phyloP scores from a whole-genome alignment of 2,113 vertebrate species.

The Gasterosteus nipponicus region DNA sequence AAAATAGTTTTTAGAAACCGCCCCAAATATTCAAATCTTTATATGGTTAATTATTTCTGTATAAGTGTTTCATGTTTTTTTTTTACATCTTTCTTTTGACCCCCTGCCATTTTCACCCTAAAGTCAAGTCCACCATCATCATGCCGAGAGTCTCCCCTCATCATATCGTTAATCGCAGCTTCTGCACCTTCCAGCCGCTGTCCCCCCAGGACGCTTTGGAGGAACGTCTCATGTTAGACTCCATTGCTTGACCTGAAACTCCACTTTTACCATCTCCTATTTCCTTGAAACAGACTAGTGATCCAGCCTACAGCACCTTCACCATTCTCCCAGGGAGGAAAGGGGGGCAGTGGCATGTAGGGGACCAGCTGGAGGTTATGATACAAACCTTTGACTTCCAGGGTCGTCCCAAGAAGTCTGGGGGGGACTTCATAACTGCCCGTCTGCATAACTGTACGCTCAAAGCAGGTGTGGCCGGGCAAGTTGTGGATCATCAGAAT shows the following conservation, averaged over 20 bases:
- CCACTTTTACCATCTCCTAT: constrained; percentile 25
- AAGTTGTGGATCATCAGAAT: no score
- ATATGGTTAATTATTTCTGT: no score
- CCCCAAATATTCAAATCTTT: no score
- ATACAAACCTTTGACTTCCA: constrained; percentile 86
- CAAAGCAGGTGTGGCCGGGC: no score
- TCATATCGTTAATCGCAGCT: no score
- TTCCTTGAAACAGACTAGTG: constrained; percentile 81
- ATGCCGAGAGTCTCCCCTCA: no score
- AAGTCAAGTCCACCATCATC: neutral
- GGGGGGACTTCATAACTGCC: neutral
- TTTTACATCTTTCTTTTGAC: neutral
- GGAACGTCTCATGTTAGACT: no score
- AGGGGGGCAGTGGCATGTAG: constrained; percentile 77
- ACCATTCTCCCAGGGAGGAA: constrained; percentile 76
- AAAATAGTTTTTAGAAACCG: no score
- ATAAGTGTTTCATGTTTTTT: neutral
- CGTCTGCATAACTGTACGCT: no score
- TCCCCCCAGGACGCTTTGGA: no score
- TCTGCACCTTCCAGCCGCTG: no score
- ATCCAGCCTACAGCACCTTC: constrained; percentile 86
- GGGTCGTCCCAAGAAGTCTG: constrained; percentile 82
- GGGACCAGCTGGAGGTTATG: constrained; percentile 85
- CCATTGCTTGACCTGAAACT: no score
- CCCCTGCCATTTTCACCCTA: neutral